phyloP scores from a whole-genome alignment of 2,888 invertebrate genomes.

The Eupeodes luniger region DNA sequence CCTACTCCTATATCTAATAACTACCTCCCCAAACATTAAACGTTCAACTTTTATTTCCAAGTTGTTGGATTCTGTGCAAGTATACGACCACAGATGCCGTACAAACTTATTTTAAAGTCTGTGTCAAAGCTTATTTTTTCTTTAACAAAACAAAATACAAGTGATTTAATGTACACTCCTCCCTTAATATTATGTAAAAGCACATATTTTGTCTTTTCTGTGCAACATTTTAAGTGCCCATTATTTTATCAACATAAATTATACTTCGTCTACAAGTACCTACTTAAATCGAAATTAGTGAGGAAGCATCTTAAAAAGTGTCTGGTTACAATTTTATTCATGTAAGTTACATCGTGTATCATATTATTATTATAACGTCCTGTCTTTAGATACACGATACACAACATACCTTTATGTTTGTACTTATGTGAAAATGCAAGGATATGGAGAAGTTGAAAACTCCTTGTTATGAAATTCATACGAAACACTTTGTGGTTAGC shows the following conservation, averaged over 20 bases:
- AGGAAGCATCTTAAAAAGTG: not conserved
- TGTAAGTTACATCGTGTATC: not conserved
- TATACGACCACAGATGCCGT: not conserved
- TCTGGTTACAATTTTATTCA: not conserved
- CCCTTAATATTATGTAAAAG: not conserved
- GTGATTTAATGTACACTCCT: not conserved
- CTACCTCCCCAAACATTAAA: not conserved
- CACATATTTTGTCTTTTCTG: not conserved
- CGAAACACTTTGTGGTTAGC: not conserved
- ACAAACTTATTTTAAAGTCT: not conserved
- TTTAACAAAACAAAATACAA: not conserved
- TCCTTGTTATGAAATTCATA: not conserved
- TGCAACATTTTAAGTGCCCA: not conserved
- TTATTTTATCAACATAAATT: slow-evolving; percentile 2
- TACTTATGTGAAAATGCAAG: not conserved
- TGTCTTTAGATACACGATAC: no score
- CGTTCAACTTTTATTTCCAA: not conserved
- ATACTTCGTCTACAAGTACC: not conserved
- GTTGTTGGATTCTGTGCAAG: not conserved
- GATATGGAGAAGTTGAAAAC: no score
- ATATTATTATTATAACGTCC: not conserved
- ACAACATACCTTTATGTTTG: no score
- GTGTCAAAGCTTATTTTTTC: not conserved
- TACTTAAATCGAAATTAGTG: not conserved
- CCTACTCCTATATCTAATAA: not conserved